Evolutionary conservation across 2,113 vertebrate species (phyloP).

Genomic region (Austrofundulus limnaeus): DNA sequence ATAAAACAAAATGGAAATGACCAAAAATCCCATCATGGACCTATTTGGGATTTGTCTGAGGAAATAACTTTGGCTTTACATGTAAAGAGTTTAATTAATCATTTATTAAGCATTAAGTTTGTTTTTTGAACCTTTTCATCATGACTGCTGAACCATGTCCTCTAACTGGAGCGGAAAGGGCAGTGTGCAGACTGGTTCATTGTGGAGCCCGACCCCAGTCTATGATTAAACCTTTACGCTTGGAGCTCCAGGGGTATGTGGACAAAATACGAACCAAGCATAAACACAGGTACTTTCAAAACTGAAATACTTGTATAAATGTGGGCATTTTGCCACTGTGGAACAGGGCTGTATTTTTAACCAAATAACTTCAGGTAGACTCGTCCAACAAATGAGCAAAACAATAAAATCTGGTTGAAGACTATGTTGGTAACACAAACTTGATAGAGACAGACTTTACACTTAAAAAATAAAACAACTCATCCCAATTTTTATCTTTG

Average conservation of each 20-base stretch:
- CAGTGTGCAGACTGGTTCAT: slow-evolving; percentile 80
- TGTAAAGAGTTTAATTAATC: not conserved
- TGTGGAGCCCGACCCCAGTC: slow-evolving; percentile 74
- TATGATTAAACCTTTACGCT: slow-evolving; percentile 73
- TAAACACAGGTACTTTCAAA: slow-evolving; percentile 78
- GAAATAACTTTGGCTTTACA: not conserved
- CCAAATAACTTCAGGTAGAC: not conserved
- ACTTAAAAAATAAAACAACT: not conserved
- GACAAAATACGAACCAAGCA: slow-evolving; percentile 76
- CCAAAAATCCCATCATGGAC: not conserved
- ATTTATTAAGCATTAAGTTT: slow-evolving; percentile 5
- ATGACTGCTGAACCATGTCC: slow-evolving; percentile 71
- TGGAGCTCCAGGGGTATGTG: slow-evolving; percentile 79
- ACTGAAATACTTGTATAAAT: not conserved
- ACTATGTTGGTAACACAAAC: not conserved
- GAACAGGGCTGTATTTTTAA: no score
- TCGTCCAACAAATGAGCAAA: not conserved
- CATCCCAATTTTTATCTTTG: not conserved
- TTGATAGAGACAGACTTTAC: not conserved
- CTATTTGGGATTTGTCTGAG: not conserved
- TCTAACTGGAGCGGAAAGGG: slow-evolving; percentile 77
- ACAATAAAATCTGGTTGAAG: not conserved
- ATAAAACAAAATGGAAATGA: slow-evolving; percentile 8
- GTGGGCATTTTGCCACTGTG: not conserved
- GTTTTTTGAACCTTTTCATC: not conserved